phyloP scores from a whole-genome alignment of 2,797 vertebrate species.

The Karalla daura region DNA sequence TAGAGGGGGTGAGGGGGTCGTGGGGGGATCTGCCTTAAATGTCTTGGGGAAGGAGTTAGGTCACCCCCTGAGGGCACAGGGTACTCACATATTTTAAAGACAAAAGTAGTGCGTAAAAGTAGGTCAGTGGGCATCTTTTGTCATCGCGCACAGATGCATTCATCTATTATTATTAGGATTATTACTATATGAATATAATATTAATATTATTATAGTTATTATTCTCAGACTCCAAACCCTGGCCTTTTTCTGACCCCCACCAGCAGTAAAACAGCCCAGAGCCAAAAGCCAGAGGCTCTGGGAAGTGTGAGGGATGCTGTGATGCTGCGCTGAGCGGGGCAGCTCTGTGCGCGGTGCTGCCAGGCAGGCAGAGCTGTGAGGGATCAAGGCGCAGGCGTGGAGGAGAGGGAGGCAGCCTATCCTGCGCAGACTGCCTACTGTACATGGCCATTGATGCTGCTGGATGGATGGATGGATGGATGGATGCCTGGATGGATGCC shows the following conservation, averaged over 20 bases:
- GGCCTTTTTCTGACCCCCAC: too few species aligned
- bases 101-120: background rate
- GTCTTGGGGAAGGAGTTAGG: conserved; percentile 14
- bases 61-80: conserved; percentile 9
- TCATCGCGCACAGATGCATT: background rate
- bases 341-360: conserved; percentile 73
- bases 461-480: conserved; percentile 78
- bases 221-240: background rate
- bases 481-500: too few species aligned
- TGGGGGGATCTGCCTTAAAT: conserved; percentile 18
- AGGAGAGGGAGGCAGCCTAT: conserved; percentile 72
- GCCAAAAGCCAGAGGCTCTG: conserved; percentile 13
- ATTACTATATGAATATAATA: too few species aligned
- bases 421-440: conserved; percentile 79
- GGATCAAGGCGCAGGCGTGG: conserved; percentile 86
- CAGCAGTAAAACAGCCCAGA: too few species aligned
- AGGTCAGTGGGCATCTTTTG: background rate
- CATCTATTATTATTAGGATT: too few species aligned
- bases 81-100: conserved; percentile 15
- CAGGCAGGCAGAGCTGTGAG: too few species aligned
- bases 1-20: background rate
- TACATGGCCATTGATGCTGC: conserved; percentile 83
- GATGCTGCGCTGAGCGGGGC: conserved; percentile 76
- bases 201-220: too few species aligned
- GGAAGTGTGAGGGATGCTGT: conserved; percentile 17